phyloP scores from a whole-genome alignment of 2,113 vertebrate genomes.

The Rafetus swinhoei region DNA sequence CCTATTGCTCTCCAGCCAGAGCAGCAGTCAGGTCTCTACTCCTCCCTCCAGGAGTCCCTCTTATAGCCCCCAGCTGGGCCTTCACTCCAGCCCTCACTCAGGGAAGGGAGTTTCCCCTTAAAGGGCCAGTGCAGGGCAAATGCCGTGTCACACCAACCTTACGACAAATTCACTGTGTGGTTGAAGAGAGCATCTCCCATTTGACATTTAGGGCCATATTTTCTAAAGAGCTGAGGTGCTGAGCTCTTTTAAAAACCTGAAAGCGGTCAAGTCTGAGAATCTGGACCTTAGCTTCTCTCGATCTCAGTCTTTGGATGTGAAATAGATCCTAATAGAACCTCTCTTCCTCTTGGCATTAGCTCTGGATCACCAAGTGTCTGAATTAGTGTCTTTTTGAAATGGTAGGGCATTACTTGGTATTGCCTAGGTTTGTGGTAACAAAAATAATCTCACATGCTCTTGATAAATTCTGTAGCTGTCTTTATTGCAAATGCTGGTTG shows the following conservation, averaged over 20 bases:
- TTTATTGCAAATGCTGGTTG: constrained; percentile 25
- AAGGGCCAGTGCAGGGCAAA: too few relatives aligned
- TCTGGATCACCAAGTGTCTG: neutral
- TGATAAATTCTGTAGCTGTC: neutral
- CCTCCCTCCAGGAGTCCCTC: too few relatives aligned
- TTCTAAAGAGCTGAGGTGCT: neutral
- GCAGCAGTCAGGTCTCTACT: too few relatives aligned
- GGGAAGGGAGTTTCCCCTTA: too few relatives aligned
- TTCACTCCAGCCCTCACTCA: too few relatives aligned
- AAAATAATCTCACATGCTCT: neutral
- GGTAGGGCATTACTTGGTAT: neutral
- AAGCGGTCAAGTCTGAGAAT: constrained; percentile 14
- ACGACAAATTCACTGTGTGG: neutral
- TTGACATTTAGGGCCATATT: neutral
- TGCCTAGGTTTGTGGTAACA: neutral
- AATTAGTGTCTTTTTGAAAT: neutral
- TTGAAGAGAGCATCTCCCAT: neutral
- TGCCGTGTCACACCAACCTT: neutral
- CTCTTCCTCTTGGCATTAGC: neutral
- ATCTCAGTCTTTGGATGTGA: neutral
- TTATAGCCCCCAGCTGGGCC: too few relatives aligned
- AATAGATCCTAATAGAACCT: neutral
- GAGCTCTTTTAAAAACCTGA: constrained; percentile 17
- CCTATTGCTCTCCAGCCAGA: too few relatives aligned
- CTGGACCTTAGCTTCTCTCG: accelerated